phyloP scores from a whole-genome alignment of 2,113 vertebrate species.

The Epinephelus cyanopodus region DNA sequence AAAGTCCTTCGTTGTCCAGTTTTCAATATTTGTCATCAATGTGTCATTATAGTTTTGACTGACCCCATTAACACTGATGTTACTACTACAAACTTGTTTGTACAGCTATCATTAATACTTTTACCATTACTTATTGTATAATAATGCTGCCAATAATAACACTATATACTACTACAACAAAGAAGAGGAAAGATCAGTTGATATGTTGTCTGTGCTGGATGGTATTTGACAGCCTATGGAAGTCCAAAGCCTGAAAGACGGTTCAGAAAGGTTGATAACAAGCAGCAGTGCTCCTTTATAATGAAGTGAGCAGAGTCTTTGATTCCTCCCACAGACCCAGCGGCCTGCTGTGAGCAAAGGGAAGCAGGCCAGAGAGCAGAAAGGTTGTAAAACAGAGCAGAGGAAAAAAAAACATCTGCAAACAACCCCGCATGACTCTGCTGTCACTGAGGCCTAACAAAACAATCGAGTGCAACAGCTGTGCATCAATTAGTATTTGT shows the following conservation, averaged over 20 bases:
- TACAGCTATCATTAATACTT: neutral
- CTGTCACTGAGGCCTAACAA: conserved; percentile 27
- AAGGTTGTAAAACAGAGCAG: conserved; percentile 65
- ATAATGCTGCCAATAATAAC: neutral
- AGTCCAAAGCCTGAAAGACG: conserved; percentile 2
- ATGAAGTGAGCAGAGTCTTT: conserved; percentile 65
- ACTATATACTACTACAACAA: no score
- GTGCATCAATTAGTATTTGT: neutral
- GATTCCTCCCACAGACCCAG: conserved; percentile 60
- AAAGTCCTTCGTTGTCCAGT: neutral
- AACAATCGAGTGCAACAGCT: conserved; percentile 54
- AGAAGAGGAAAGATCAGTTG: neutral
- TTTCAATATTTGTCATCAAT: neutral
- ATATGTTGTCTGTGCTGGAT: neutral
- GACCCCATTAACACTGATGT: neutral
- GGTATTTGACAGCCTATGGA: conserved; percentile 9
- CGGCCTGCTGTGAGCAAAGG: conserved; percentile 73
- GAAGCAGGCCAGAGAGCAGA: conserved; percentile 63
- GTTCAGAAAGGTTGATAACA: conserved; percentile 39
- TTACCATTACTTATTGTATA: neutral
- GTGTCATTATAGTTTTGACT: neutral
- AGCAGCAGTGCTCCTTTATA: conserved; percentile 61
- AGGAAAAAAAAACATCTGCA: conserved; percentile 23
- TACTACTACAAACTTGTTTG: neutral
- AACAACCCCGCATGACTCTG: conserved; percentile 25